Evolutionary conservation across 2,888 invertebrate genomes (phyloP), one percentile per base, ranked within the genome.

Genomic region (Isoperla grammatica): DNA sequence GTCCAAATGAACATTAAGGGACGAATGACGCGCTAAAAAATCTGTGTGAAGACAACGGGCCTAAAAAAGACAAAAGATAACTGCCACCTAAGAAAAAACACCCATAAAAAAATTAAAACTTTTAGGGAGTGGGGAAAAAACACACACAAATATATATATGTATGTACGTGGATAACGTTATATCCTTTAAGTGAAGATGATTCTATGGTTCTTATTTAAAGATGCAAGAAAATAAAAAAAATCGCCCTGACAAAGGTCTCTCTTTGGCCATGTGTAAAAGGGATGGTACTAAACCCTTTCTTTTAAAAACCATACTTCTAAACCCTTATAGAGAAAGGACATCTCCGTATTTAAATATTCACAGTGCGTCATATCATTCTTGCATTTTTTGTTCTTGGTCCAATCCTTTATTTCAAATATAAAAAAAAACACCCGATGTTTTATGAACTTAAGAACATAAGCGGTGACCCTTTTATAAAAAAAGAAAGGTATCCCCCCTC

Each of bases 161-260:
- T 79, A 53, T 59, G 12, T 23, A 17, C 59, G 20, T 20, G 43
- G 53, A 59, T 59, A 53, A 53, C 39, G 37, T 17, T 17, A 15
- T 35, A 39, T 37, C 53, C 45, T 45, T 46, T 39, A n/a, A 48
- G 37, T 48, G 48, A 57, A 57, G 48, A 37, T 46, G 57, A 57
- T 37, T 48, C 20, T 15, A 56, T 56, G 61, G 53, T 37, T 48
- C 57, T 49, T 61, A 61, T 61, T 61, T 61, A 61, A 57, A 57
- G 53, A 61, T 61, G 61, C 57, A 61, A 56, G 46, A 48, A 13
- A 45, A n/a, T n/a, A 17, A 23, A 50, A 57, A n/a, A 58, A 56
- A 19, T 29, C 4, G 29, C 29, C 29, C 29, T 29, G 39, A 53
- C 53, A 53, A 53, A 53, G 39, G 53, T 15, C 37, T 53, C 37